Percentiles rank a stretch among this genome's conserved stretches.
Conservation (phyloP, 1,140 invertebrate genomes). For the Globodera rostochiensis region DNA sequence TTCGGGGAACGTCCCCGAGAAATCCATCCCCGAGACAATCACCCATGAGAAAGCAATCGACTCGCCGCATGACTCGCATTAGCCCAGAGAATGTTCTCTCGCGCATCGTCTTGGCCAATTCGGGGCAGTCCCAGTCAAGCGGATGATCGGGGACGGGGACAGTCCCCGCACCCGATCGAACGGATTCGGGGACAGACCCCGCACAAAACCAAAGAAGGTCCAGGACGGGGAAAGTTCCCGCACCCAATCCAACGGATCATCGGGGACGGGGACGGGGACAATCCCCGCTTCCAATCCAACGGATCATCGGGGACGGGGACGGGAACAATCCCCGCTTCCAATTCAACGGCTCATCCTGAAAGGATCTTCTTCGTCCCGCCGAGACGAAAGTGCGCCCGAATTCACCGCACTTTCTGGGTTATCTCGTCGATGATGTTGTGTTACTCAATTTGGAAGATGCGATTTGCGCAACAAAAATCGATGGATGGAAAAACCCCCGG, state of each 20-base stretch:
- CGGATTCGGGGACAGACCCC: no score
- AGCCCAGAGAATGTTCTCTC: no score
- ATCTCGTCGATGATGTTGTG: background rate
- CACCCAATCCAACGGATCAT: background rate
- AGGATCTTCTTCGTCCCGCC: background rate
- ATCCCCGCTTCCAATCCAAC: background rate
- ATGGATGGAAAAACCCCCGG: background rate
- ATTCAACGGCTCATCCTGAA: background rate
- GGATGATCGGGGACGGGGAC: background rate
- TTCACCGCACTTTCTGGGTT: conserved; percentile 2
- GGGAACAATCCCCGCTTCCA: no score
- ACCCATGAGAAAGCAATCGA: no score
- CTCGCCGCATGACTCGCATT: no score
- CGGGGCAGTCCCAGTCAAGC: background rate
- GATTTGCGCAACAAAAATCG: conserved; percentile 2
- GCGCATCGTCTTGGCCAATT: no score
- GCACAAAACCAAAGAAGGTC: no score
- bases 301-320: no score
- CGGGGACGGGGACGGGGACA: background rate
- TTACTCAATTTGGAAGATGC: background rate
- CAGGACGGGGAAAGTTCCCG: no score
- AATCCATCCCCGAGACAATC: no score
- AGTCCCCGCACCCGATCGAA: background rate
- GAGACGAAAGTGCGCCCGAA: background rate
- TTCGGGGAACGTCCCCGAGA: background rate